phyloP scores from a whole-genome alignment of 1,140 invertebrate species.

The Drosophila rhopaloa region DNA sequence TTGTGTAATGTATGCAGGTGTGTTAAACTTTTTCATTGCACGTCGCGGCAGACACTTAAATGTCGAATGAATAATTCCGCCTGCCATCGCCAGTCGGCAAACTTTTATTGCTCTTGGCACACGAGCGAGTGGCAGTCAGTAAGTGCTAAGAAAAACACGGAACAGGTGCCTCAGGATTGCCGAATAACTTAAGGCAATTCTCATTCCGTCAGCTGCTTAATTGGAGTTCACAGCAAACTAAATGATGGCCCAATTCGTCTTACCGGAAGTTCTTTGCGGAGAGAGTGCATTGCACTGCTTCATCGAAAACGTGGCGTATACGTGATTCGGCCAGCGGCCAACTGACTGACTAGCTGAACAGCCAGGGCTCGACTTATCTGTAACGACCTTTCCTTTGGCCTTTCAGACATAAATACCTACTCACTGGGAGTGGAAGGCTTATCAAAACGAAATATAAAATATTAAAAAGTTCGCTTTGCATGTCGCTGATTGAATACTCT shows the following conservation, averaged over 20 bases:
- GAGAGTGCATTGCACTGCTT: constrained; percentile 54
- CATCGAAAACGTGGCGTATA: constrained; percentile 30
- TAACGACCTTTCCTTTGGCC: constrained; percentile 66
- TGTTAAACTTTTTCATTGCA: constrained; percentile 76
- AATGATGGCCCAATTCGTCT: constrained; percentile 41
- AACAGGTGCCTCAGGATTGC: constrained; percentile 39
- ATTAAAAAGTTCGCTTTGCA: constrained; percentile 22
- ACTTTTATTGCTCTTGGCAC: constrained; percentile 58
- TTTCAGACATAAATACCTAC: constrained; percentile 41
- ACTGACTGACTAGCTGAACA: constrained; percentile 20
- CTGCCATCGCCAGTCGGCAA: constrained; percentile 52
- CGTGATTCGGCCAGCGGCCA: constrained; percentile 11
- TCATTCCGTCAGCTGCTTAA: constrained; percentile 52
- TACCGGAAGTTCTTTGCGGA: constrained; percentile 47
- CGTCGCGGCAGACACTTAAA: constrained; percentile 72
- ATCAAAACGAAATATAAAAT: constrained; percentile 38
- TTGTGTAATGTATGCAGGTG: constrained; percentile 41
- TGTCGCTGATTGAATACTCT: constrained; percentile 4
- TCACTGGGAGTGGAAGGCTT: constrained; percentile 29
- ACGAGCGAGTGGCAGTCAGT: constrained; percentile 14
- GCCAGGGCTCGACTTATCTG: constrained; percentile 58
- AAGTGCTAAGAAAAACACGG: constrained; percentile 22
- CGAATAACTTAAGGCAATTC: constrained; percentile 66
- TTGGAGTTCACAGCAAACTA: constrained; percentile 39
- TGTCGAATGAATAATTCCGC: constrained; percentile 80